A percentile compares a stretch with the other conserved stretches of the same genome.
phyloP scores from a whole-genome alignment of 2,888 invertebrate genomes.

The Temnothorax ravouxi region DNA sequence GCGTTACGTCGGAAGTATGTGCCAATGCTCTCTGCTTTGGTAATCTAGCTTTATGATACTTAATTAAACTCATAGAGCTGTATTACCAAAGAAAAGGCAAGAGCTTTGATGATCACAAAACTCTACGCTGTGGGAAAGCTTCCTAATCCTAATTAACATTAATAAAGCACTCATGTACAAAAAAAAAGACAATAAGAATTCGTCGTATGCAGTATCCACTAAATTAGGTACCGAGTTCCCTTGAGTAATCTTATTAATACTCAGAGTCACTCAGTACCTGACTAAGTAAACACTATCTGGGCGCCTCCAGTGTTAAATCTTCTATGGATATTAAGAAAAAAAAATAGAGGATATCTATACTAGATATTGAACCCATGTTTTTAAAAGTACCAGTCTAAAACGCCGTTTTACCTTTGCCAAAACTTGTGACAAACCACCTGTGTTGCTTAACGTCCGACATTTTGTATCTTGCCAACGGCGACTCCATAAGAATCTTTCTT shows the following conservation, averaged over 20 bases:
- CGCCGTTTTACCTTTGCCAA: constrained; percentile 73
- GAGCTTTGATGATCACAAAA: constrained; percentile 77
- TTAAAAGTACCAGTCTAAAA: constrained; percentile 1
- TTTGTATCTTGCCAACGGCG: constrained; percentile 89
- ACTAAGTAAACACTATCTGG: constrained; percentile 86
- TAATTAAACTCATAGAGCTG: constrained; percentile 92
- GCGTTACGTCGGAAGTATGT: constrained; percentile 71
- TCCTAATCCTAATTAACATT: constrained; percentile 1
- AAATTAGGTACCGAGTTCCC: constrained; percentile 83
- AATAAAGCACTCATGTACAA: not conserved
- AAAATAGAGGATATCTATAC: not conserved
- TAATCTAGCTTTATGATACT: constrained; percentile 97
- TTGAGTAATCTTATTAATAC: constrained; percentile 85
- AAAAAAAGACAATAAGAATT: constrained; percentile 34
- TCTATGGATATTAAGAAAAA: not conserved
- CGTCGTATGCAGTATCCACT: constrained; percentile 77
- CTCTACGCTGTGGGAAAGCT: not conserved
- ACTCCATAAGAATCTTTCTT: constrained; percentile 91
- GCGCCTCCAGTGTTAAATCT: not conserved
- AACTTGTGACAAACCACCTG: constrained; percentile 89
- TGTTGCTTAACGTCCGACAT: constrained; percentile 91
- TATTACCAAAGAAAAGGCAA: constrained; percentile 94
- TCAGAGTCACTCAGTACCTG: constrained; percentile 97
- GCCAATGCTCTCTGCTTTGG: constrained; percentile 92
- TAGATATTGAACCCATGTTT: not conserved